Conservation (phyloP, 2,797 vertebrate genomes). For the Erpetoichthys calabaricus region DNA sequence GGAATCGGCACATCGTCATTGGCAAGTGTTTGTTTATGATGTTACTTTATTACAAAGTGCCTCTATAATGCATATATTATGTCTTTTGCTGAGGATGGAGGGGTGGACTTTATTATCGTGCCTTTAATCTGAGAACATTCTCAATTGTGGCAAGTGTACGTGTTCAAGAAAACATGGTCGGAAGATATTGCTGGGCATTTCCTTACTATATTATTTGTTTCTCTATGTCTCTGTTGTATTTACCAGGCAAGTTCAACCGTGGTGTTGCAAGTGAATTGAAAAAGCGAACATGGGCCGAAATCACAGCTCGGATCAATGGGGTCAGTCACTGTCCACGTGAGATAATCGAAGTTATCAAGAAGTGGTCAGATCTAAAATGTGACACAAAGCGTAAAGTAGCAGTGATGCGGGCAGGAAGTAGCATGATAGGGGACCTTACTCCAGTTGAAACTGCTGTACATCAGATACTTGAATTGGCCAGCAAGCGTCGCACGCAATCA, state of each 20-base stretch:
- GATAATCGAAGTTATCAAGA: conserved; percentile 61
- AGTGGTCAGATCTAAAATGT: conserved; percentile 61
- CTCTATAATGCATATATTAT: too few relatives aligned
- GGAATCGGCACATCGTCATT: conserved; percentile 50
- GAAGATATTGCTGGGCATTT: too few relatives aligned
- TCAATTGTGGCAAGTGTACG: too few relatives aligned
- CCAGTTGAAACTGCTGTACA: conserved; percentile 54
- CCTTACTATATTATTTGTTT: too few relatives aligned
- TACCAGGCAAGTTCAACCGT: conserved; percentile 51
- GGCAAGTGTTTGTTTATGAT: conserved; percentile 32
- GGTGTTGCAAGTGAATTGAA: conserved; percentile 48
- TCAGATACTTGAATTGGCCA: conserved; percentile 44
- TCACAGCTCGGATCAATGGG: conserved; percentile 53
- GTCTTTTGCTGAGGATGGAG: too few relatives aligned
- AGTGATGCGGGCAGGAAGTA: conserved; percentile 32
- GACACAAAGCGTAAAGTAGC: conserved; percentile 49
- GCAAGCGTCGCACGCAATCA: not conserved
- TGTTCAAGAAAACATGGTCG: too few relatives aligned
- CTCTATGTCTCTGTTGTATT: too few relatives aligned
- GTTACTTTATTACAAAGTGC: too few relatives aligned
- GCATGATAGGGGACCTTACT: conserved; percentile 35
- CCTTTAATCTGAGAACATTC: too few relatives aligned
- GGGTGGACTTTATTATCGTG: too few relatives aligned
- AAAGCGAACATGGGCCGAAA: conserved; percentile 56
- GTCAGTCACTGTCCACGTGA: conserved; percentile 57